phyloP scores from a whole-genome alignment of 2,888 invertebrate genomes.

The Mesorhabditis sp. region DNA sequence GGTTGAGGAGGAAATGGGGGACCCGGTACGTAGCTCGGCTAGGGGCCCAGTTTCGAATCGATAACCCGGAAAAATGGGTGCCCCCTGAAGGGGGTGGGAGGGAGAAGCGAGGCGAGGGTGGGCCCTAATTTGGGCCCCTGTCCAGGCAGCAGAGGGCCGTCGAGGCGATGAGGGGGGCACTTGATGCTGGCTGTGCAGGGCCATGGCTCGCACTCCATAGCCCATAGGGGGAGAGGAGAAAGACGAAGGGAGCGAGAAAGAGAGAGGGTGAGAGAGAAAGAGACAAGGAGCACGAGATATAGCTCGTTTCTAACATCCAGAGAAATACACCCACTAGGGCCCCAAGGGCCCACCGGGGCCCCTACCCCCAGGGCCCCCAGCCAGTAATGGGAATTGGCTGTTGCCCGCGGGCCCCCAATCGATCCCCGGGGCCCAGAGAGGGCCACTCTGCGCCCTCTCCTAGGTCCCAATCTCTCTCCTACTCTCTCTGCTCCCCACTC shows the following conservation, averaged over 20 bases:
- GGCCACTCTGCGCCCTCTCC: not conserved
- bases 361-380: not conserved
- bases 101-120: too few relatives aligned
- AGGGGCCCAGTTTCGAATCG: too few relatives aligned
- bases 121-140: too few relatives aligned
- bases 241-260: not conserved
- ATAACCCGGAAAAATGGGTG: too few relatives aligned
- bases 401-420: slow-evolving; percentile 10
- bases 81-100: too few relatives aligned
- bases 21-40: too few relatives aligned
- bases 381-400: slow-evolving; percentile 13
- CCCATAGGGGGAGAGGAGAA: not conserved
- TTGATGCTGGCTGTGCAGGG: too few relatives aligned
- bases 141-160: too few relatives aligned
- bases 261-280: slow-evolving; percentile 10
- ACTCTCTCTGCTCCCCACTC: not conserved
- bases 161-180: too few relatives aligned
- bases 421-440: not conserved
- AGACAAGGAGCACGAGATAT: slow-evolving; percentile 8
- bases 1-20: too few relatives aligned
- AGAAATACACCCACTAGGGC: slow-evolving; percentile 12
- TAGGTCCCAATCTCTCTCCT: not conserved
- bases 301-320: slow-evolving; percentile 9
- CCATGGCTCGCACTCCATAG: too few relatives aligned
- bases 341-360: slow-evolving; percentile 7